Base-by-base conservation (phyloP, 2,113 vertebrate genomes). In the Saccopteryx bilineata region DNA sequence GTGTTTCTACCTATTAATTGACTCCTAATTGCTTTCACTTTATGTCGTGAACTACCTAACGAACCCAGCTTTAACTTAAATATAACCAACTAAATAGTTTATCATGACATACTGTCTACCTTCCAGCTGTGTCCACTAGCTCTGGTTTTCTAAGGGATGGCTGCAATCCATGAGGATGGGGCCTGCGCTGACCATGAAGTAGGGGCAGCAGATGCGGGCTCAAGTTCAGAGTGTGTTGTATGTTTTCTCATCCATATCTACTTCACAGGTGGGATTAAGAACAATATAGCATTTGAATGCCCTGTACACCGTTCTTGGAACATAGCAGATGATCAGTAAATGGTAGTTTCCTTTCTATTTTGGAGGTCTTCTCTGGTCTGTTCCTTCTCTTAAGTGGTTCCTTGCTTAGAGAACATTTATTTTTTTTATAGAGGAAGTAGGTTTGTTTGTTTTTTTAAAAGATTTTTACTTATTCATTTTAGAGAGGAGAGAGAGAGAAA, bases 321-420 rank as follows among this genome's bases (percentile, higher is more conserved):
- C 12, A 31, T 0, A 66, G 65, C 5, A 90, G 61, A 21, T 71
- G 28, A 75, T 75, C 48, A 63, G 31, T 50, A 68, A 54, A 46
- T 5, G n/a, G 26, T 9, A 26, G n/a, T 31, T 69, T 81, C 66
- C 48, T 83, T 83, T 89, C n/a, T 71, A 52, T 58, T 80, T 94
- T 66, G 78, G 5, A 91, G 74, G 46, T 28, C 24, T 78, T 89
- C 63, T 93, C 46, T 87, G 52, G n/a, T 13, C 52, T 91, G 15
- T n/a, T 75, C 60, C 24, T 94, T n/a, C 50, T 83, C 33, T 50
- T 71, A 87, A 15, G 13, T 81, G 21, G 33, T 56, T 90, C 18
- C 72, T 87, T 87, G 71, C 46, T 80, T 82, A 90, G 39, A 71
- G 93, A 89, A 85, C 26, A 69, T 19, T 84, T 71, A 54, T 39